Conservation (phyloP, 2,888 invertebrate species). For the Empis livida region DNA sequence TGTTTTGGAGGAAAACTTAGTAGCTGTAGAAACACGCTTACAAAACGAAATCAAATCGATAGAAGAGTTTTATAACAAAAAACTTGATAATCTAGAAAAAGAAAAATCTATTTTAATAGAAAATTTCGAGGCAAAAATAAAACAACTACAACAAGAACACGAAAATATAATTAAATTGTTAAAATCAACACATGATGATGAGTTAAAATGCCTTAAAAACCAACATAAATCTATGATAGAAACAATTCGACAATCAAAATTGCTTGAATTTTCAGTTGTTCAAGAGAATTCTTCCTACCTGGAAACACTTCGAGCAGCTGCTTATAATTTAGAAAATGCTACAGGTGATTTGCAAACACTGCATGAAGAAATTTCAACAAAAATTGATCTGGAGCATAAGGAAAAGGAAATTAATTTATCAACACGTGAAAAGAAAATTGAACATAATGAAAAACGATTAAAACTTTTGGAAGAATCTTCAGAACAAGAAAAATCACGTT, state of each 20-base stretch:
- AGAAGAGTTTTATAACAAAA: constrained; percentile 22
- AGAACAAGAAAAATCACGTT: constrained; percentile 26
- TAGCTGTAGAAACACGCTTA: constrained; percentile 26
- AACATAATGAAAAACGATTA: constrained; percentile 26
- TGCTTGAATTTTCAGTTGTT: constrained; percentile 28
- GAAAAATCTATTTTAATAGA: constrained; percentile 20
- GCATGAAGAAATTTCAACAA: constrained; percentile 24
- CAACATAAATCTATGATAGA: constrained; percentile 26
- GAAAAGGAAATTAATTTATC: constrained; percentile 27
- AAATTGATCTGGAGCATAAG: constrained; percentile 20
- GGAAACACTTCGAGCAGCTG: constrained; percentile 28
- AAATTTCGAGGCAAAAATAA: constrained; percentile 20
- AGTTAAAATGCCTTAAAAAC: constrained; percentile 21
- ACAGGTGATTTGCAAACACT: constrained; percentile 24
- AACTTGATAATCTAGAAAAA: constrained; percentile 18
- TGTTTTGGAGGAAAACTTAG: constrained; percentile 27
- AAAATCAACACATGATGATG: constrained; percentile 25
- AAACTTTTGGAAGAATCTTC: constrained; percentile 23
- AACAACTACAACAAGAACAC: constrained; percentile 22
- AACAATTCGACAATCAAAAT: constrained; percentile 30
- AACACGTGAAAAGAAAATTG: constrained; percentile 24
- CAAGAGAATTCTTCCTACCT: constrained; percentile 33
- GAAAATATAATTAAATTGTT: constrained; percentile 26
- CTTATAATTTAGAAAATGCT: constrained; percentile 24
- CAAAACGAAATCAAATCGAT: constrained; percentile 24